Evolutionary conservation across 2,888 invertebrate genomes (phyloP).

Genomic region (Corbicula japonica): DNA sequence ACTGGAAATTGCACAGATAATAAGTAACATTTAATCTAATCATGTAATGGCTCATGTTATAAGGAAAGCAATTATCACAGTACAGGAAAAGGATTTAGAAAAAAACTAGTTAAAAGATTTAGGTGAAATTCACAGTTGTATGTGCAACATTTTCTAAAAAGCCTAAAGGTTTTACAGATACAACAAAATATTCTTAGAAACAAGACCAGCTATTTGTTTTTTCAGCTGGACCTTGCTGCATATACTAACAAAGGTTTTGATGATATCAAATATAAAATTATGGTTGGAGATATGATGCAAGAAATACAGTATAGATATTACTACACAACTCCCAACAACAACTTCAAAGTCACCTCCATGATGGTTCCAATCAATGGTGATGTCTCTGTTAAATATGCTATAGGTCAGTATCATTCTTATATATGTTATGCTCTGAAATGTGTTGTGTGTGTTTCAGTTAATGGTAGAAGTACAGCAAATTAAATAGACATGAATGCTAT

Average conservation of each 20-base stretch:
- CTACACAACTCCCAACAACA: constrained; percentile 2
- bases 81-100: no score
- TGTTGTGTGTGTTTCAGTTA: neutral
- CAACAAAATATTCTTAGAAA: neutral
- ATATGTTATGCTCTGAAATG: neutral
- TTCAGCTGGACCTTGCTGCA: constrained; percentile 12
- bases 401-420: constrained; percentile 14
- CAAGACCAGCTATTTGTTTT: neutral
- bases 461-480: no score
- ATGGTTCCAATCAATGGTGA: constrained; percentile 4
- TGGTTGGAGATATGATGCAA: neutral
- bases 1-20: no score
- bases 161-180: no score
- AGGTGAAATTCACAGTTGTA: no score
- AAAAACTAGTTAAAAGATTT: no score
- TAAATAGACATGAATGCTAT: no score
- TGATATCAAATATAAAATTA: constrained; percentile 3
- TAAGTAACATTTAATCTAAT: no score
- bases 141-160: no score
- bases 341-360: neutral
- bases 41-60: no score
- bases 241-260: neutral
- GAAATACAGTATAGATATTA: neutral
- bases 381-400: neutral
- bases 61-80: no score